Conservation (phyloP, 2,797 vertebrate genomes). For the Tenualosa thibaudeaui region DNA sequence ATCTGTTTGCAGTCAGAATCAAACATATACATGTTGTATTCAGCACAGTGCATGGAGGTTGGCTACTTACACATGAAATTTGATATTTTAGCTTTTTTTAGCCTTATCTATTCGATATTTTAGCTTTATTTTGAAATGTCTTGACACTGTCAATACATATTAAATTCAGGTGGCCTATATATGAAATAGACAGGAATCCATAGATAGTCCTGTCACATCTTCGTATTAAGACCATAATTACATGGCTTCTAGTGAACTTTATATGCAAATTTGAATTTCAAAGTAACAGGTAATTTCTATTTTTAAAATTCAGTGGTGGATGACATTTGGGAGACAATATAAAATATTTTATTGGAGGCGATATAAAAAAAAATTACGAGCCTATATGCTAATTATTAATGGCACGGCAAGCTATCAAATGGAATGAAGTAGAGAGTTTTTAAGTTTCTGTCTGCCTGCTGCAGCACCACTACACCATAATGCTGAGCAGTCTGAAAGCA, state of each 20-base stretch:
- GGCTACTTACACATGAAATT: not conserved
- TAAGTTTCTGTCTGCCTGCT: not conserved
- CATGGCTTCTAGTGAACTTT: not conserved
- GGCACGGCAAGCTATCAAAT: not conserved
- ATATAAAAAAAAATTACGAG: not conserved
- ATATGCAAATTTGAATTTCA: not conserved
- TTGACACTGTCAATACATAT: not conserved
- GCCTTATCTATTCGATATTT: no score
- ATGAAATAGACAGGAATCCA: not conserved
- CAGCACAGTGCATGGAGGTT: not conserved
- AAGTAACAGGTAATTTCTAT: not conserved
- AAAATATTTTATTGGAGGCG: not conserved
- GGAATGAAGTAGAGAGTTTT: not conserved
- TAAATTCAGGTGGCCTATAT: not conserved
- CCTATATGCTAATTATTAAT: constrained; percentile 13
- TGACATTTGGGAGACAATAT: constrained; percentile 14
- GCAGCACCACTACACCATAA: not conserved
- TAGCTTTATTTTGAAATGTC: not conserved
- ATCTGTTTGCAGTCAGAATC: not conserved
- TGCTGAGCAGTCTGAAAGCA: constrained; percentile 21
- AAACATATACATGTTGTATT: no score
- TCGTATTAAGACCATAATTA: not conserved
- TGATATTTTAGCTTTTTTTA: not conserved
- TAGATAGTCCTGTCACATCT: not conserved
- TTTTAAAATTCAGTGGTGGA: not conserved